Evolutionary conservation across 1,140 invertebrate species (phyloP).

Genomic region (Chironomus tepperi): DNA sequence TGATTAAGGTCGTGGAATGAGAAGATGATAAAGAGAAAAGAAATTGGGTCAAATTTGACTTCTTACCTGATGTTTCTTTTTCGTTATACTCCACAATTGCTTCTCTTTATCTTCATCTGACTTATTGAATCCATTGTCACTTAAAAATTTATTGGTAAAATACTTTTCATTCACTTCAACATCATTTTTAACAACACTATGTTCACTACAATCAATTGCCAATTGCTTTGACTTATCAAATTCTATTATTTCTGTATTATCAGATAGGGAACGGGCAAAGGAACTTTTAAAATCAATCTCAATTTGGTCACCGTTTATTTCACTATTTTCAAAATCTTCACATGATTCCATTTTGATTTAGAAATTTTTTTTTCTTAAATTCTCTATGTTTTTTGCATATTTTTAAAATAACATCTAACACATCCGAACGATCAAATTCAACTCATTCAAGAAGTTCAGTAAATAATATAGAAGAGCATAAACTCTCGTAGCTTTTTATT

Average conservation of each 20-base stretch:
- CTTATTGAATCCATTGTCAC: not conserved
- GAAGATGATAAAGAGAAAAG: not conserved
- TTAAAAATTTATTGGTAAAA: not conserved
- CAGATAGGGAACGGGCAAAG: not conserved
- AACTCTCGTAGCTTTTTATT: no score
- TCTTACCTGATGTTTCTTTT: constrained; percentile 8
- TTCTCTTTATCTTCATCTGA: not conserved
- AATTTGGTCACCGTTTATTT: no score
- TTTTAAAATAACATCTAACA: no score
- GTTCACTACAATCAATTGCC: not conserved
- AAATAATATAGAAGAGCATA: no score
- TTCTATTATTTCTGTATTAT: not conserved
- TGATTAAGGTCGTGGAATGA: not conserved
- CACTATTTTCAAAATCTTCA: not conserved
- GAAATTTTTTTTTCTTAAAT: not conserved
- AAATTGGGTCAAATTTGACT: not conserved
- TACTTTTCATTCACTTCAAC: constrained; percentile 6
- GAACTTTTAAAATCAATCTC: constrained; percentile 16
- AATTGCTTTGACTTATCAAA: not conserved
- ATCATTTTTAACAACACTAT: not conserved
- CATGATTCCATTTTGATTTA: not conserved
- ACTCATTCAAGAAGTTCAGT: no score
- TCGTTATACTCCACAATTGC: not conserved
- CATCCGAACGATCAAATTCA: no score
- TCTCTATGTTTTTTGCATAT: not conserved